Percentiles rank a stretch among this genome's conserved stretches.
phyloP scores from a whole-genome alignment of 2,797 vertebrate species.

The Platalea minor region DNA sequence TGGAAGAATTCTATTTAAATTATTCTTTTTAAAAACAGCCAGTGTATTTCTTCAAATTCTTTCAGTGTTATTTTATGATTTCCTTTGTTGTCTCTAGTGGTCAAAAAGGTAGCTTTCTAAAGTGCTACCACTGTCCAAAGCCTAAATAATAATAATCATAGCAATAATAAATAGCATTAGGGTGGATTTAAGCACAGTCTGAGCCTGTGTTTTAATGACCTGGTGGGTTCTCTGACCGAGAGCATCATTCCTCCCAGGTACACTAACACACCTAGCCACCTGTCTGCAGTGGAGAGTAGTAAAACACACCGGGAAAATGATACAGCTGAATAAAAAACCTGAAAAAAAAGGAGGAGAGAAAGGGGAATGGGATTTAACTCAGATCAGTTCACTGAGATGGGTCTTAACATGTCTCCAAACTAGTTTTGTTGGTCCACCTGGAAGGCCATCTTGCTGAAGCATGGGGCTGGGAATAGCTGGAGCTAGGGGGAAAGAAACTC shows the following conservation, averaged over 20 bases:
- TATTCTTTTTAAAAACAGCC: background rate
- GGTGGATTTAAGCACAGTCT: background rate
- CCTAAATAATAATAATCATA: background rate
- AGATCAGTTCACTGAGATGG: background rate
- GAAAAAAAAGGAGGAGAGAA: background rate
- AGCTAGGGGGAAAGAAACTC: background rate
- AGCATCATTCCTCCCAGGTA: background rate
- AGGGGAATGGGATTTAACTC: background rate
- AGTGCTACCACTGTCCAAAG: background rate
- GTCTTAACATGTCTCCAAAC: background rate
- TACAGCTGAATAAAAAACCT: background rate
- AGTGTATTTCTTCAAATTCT: background rate
- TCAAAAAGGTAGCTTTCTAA: background rate
- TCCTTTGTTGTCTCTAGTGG: background rate
- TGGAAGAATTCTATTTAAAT: background rate
- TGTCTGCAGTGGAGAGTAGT: background rate
- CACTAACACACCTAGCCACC: background rate
- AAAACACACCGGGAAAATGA: background rate
- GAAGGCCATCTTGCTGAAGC: background rate
- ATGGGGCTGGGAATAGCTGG: background rate
- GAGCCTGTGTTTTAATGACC: background rate
- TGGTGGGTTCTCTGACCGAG: background rate
- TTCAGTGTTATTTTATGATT: background rate
- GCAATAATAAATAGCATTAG: background rate
- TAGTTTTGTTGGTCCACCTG: background rate